A percentile compares a stretch with the other conserved stretches of the same genome.
Evolutionary conservation across 1,140 invertebrate genomes (phyloP).

Genomic region (Lordiphosa mommai): DNA sequence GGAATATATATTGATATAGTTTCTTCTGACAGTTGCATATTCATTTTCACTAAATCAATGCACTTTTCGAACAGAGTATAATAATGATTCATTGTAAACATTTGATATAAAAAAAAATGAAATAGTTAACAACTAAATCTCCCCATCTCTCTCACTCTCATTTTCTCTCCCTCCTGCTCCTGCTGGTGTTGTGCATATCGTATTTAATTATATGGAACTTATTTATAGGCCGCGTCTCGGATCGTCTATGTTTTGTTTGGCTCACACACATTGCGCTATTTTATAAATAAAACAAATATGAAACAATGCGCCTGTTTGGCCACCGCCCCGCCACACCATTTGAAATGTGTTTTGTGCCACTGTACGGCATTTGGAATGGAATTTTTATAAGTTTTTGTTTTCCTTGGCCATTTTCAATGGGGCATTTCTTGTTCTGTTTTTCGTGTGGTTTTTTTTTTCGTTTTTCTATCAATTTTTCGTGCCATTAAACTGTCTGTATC

Average conservation of each 20-base stretch:
- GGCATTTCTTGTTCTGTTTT: neutral
- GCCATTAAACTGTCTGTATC: slow-evolving; percentile 29
- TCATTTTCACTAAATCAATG: too few relatives aligned
- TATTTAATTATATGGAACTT: slow-evolving; percentile 42
- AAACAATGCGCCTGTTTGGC: slow-evolving; percentile 19
- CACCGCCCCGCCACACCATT: slow-evolving; percentile 1
- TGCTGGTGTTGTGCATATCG: slow-evolving; percentile 22
- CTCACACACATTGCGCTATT: slow-evolving; percentile 15
- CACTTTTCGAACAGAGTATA: too few relatives aligned
- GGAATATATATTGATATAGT: too few relatives aligned
- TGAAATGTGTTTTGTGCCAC: neutral
- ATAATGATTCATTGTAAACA: neutral
- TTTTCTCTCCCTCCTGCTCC: neutral
- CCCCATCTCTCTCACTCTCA: too few relatives aligned
- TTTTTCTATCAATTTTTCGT: neutral
- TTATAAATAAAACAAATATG: slow-evolving; percentile 39
- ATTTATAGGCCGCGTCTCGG: slow-evolving; percentile 40
- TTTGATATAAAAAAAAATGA: too few relatives aligned
- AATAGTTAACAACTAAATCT: too few relatives aligned
- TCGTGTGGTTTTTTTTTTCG: neutral
- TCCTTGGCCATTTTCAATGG: slow-evolving; percentile 2
- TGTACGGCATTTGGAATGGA: neutral
- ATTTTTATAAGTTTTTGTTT: too few relatives aligned
- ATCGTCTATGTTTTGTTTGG: slow-evolving; percentile 6
- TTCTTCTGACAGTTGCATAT: too few relatives aligned